Base-by-base conservation (phyloP, 2,113 vertebrate genomes). In the Gobio gobio region DNA sequence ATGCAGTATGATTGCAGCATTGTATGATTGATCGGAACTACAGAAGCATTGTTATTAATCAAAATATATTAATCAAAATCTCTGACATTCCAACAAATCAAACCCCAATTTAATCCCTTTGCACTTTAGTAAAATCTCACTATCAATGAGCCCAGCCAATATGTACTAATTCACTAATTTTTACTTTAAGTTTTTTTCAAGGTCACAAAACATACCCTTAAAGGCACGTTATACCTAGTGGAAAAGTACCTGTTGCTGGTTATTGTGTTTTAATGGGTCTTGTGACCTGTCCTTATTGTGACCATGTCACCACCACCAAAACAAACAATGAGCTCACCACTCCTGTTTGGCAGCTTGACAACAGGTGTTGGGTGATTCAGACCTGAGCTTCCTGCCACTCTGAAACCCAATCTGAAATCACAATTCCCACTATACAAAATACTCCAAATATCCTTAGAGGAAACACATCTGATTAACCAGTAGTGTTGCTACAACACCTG, bases 281-380 rank as follows among this genome's bases (percentile, higher is more conserved):
- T 51, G 82, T 76, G 49, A 83, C 86, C 66, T 24, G 72, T 76
- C 70, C 54, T 75, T 61, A 73, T 78, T 86, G 68, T 70, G 54
- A 22, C 54, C 7, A 83, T 51, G 45, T 83, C 72, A 73, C 56
- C 74, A 59, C 74, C 66, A 86, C 74, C 86, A 86, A 89, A 90
- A 91, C 87, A 90, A 87, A 89, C 82, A 86, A 85, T 87, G 85
- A 85, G 61, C 84, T 86, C 80, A 85, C 58, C 26, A 12, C 47
- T 76, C 76, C 83, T 56, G 76, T 26, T 64, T 73, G 58, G 86
- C 83, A 82, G 78, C 86, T 78, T 78, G 43, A 73, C 79, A 86
- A 68, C 89, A 88, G 83, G 79, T 86, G 84, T 84, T 63, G 76
- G 33, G 82, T 84, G 66, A 88, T 82, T 77, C 61, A 79, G 70